Conservation (phyloP, 1,140 invertebrate species). For the Hypothenemus hampei region DNA sequence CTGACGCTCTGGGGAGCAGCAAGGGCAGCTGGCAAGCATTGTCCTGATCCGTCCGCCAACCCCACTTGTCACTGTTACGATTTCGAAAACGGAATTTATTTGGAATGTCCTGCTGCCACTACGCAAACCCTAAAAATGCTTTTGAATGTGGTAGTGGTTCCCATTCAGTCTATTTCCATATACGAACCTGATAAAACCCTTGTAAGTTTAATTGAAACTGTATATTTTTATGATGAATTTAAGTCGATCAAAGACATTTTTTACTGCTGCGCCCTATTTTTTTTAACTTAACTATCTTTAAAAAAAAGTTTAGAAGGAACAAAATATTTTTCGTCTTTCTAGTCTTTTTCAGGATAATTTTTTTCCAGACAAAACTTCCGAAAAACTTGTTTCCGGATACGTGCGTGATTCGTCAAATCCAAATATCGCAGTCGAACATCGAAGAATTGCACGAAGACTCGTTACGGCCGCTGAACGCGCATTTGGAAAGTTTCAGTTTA, state of each 20-base stretch:
- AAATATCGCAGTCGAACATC: conserved; percentile 77
- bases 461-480: conserved; percentile 64
- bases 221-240: neutral
- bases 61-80: conserved; percentile 84
- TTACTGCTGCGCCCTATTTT: too few species aligned
- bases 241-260: too few species aligned
- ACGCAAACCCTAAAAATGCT: conserved; percentile 47
- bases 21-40: conserved; percentile 37
- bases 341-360: neutral
- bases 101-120: conserved; percentile 81
- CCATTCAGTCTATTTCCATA: conserved; percentile 78
- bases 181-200: conserved; percentile 78
- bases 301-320: too few species aligned
- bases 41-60: conserved; percentile 65
- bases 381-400: conserved; percentile 65
- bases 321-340: too few species aligned
- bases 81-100: conserved; percentile 83
- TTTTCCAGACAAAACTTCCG: conserved; percentile 55
- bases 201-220: conserved; percentile 11
- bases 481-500: conserved; percentile 74
- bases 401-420: conserved; percentile 70
- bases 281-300: neutral
- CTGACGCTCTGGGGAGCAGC: conserved; percentile 11
- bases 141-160: conserved; percentile 52
- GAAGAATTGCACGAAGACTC: conserved; percentile 69